Base-by-base conservation (phyloP, 2,797 vertebrate species). In the Somateria mollissima region DNA sequence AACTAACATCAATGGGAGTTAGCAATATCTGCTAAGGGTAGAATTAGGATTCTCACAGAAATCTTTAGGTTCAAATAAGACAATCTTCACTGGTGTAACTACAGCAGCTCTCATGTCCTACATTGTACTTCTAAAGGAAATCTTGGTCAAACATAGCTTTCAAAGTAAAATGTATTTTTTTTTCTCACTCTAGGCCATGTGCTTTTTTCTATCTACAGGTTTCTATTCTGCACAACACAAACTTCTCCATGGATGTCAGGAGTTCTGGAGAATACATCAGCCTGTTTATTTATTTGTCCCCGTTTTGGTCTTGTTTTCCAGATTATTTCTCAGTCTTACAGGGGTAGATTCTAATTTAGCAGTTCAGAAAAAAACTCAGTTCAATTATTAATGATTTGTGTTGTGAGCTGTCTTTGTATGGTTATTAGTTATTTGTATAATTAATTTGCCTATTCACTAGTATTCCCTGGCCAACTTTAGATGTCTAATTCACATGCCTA, bases 1-100 rank as follows among this genome's bases (percentile, higher is more conserved):
- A 89, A 65, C 82, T 85, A 91, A 93, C 91, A 80, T 94, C 96
- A 96, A 89, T 89, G 60, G 82, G 95, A 96, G 94, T 96, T 94
- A 97, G 89, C 56, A 75, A 57, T 93, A 97, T 95, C 94, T 0
- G 76, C 94, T 87, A 61, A 87, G 69, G 58, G 78, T 43, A 80
- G 95, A 92, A 96, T 96, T 95, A 96, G 60, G 91, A 94, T 96
- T 95, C 89, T 87, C 75, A 84, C 39, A 85, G 82, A 96, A 96
- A 94, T 96, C 91, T 96, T 89, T 80, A 91, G 79, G 89, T 94
- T 92, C 81, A 83, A 96, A 76, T 91, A 89, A 95, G 82, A 85
- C 91, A 94, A 85, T 95, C 82, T 95, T 84, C 70, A 51, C 41
- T 60, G 51, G 72, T 86, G 62, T 92, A 96, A 95, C 94, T 70